phyloP scores from a whole-genome alignment of 2,113 vertebrate species.

The Osmerus eperlanus region DNA sequence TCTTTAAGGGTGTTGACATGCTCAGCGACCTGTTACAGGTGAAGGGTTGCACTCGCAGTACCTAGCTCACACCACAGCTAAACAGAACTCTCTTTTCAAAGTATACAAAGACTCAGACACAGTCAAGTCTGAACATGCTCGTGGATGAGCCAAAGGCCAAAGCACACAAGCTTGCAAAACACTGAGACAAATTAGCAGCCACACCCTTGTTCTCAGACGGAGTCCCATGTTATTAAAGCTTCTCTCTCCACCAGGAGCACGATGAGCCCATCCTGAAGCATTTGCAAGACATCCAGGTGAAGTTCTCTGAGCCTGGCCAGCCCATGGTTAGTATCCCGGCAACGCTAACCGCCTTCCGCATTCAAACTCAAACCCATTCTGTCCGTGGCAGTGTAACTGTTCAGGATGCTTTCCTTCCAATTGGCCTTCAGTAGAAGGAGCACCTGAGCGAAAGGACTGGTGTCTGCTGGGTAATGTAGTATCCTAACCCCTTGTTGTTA shows the following conservation, averaged over 20 bases:
- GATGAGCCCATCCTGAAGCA: constrained; percentile 97
- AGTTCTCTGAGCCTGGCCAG: constrained; percentile 91
- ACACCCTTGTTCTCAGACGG: no score
- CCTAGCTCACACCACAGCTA: no score
- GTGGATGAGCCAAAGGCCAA: not conserved
- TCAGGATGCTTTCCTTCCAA: not conserved
- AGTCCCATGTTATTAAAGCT: not conserved
- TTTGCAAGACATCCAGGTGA: constrained; percentile 94
- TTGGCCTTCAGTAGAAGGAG: not conserved
- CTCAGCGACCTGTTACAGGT: constrained; percentile 95
- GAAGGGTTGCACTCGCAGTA: not conserved
- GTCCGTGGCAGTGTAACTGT: not conserved
- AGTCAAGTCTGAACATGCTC: not conserved
- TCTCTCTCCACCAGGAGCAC: constrained; percentile 76
- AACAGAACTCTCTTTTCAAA: no score
- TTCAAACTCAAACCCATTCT: no score
- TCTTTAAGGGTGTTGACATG: constrained; percentile 97
- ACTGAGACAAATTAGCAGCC: no score
- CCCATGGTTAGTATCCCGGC: constrained; percentile 84
- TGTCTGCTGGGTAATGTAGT: not conserved
- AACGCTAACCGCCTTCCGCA: not conserved
- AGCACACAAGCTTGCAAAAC: not conserved
- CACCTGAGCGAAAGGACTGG: not conserved
- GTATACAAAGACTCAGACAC: not conserved
- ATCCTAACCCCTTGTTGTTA: constrained; percentile 17